Base-by-base conservation (phyloP, 1,140 invertebrate genomes). In the Uloborus diversus region DNA sequence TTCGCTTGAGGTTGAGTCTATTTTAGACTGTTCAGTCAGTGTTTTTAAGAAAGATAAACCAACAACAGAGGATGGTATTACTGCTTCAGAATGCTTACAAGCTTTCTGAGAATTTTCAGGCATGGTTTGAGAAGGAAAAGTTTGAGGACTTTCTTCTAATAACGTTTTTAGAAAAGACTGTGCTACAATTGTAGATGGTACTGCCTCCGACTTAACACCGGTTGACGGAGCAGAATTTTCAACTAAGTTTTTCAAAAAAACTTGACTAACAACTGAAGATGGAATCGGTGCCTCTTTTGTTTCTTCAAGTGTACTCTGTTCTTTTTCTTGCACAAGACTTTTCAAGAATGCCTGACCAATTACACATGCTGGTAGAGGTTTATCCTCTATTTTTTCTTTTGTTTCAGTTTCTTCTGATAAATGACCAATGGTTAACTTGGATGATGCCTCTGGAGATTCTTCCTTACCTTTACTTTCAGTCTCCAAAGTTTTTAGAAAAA, bases 291-390 rank as follows among this genome's bases (percentile, higher is more conserved):
- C 37, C 47, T 73, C 70, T 20, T 2, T 25, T 25, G 7, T 32
- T n/a, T 4, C 17, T 53, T 33, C 14, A 28, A n/a, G n/a, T 28
- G 32, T 14, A 61, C 32, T n/a, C 27, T 27, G 33, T 7, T n/a
- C 17, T 20, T 11, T 30, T 59, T 28, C 32, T 66, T 78, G 11
- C 20, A 35, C 73, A 11, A 79, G 35, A 47, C 27, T n/a, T 49
- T 79, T 68, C n/a, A 79, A 35, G 33, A 79, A 79, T 27, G 76
- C 17, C 37, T 79, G 76, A 9, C 76, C 65, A 69, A 79, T n/a
- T 3, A 79, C 76, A 14, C 25, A 28, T 47, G 76, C 42, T 32
- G 76, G 76, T 35, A 79, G 68, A 59, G 49, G 14, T 57, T 64
- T 64, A 57, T 61, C 56, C 27, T 71, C 49, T 28, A 9, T 23